A percentile compares a stretch with the other conserved stretches of the same genome.
Conservation (phyloP, 2,113 vertebrate genomes). For the Pelobates fuscus region DNA sequence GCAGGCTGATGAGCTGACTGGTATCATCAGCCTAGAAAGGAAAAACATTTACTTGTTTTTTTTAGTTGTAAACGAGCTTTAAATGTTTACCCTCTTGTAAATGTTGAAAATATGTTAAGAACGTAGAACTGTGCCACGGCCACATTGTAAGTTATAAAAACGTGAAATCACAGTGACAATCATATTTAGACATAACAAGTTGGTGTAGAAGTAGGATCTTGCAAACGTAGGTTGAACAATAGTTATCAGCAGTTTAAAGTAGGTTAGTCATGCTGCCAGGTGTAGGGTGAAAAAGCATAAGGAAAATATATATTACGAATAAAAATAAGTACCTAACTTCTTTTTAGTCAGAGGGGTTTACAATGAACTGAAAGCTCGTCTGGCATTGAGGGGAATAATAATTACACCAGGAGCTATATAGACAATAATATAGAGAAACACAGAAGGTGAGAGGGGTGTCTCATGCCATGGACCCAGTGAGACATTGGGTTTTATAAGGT, state of each 20-base stretch:
- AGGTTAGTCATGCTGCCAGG: constrained; percentile 42
- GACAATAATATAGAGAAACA: background rate
- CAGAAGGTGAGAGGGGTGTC: constrained; percentile 28
- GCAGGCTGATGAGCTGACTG: too few species aligned
- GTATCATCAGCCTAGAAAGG: too few species aligned
- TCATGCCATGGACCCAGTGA: constrained; percentile 31
- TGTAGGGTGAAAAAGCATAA: constrained; percentile 22
- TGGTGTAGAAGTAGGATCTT: constrained; percentile 22
- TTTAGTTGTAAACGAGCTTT: too few species aligned
- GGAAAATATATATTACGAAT: background rate
- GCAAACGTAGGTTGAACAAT: constrained; percentile 5
- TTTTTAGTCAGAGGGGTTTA: background rate
- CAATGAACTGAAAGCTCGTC: background rate
- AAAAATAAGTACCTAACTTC: background rate
- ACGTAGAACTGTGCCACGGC: too few species aligned
- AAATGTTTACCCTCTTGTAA: too few species aligned
- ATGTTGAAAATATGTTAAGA: too few species aligned
- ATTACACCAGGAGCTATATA: background rate
- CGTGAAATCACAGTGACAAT: constrained; percentile 34
- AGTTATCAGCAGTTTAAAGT: constrained; percentile 14
- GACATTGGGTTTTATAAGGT: constrained; percentile 15
- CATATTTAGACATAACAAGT: constrained; percentile 4
- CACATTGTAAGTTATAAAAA: background rate
- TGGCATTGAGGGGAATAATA: background rate
- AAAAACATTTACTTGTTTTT: too few species aligned